phyloP scores from a whole-genome alignment of 2,888 invertebrate species.

The Hartigia nigra region DNA sequence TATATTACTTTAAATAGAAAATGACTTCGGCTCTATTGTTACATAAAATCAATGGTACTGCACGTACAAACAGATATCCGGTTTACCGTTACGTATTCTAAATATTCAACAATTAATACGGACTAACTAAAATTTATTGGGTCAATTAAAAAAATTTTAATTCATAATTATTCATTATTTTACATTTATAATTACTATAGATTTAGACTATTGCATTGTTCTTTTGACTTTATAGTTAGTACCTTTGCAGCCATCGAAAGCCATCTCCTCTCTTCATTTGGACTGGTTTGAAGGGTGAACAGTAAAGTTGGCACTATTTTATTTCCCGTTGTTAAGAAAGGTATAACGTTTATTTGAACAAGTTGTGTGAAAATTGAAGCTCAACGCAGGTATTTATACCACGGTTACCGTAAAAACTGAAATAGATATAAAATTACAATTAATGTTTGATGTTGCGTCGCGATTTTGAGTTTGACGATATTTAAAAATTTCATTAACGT shows the following conservation, averaged over 20 bases:
- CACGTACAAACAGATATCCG: background rate
- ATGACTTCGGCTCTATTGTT: background rate
- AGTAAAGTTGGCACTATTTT: background rate
- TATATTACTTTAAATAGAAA: background rate
- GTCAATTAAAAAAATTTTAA: background rate
- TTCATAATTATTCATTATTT: background rate
- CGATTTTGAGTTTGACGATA: background rate
- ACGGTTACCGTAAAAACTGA: background rate
- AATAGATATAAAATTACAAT: background rate
- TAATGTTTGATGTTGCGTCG: background rate
- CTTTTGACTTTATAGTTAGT: background rate
- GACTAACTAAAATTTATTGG: background rate
- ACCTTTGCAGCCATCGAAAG: background rate
- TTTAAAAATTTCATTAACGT: conserved; percentile 2
- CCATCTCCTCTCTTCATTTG: background rate
- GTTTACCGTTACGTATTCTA: background rate
- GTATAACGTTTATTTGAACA: background rate
- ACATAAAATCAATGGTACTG: background rate
- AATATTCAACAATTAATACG: background rate
- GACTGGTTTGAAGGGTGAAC: background rate
- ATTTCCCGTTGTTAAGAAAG: background rate
- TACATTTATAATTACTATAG: background rate
- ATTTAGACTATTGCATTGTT: background rate
- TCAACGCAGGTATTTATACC: background rate
- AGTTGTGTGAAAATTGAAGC: background rate